Evolutionary conservation across 2,113 vertebrate species (phyloP), one percentile per base, ranked within the genome.

Genomic region (Recurvirostra avosetta): DNA sequence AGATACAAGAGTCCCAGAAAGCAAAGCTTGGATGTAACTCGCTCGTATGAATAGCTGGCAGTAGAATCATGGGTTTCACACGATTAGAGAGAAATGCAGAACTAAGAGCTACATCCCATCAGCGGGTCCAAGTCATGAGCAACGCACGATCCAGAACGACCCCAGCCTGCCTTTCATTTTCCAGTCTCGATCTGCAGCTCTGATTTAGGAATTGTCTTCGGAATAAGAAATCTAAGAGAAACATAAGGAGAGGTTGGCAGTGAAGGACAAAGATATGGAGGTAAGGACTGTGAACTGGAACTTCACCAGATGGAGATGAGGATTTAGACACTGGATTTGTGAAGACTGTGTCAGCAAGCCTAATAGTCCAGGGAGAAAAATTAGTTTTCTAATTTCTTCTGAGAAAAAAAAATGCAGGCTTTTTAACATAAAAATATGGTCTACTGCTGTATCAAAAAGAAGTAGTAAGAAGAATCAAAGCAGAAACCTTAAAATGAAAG

Each of bases 251-350:
- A 94, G 86, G 70, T 27, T 93, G 94, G 73, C 83, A 92, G 50
- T 6, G 9, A 94, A 97, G 84, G 84, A 90, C 83, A 92, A 91
- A 89, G 83, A 81, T 75, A 78, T 2, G 56, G 73, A 93, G 68
- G 53, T 73, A 96, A 82, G 80, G 50, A 96, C 91, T 87, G 74
- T 92, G 94, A 95, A 96, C 83, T 96, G 92, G 86, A 97, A 97
- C 94, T 85, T 74, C 80, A 95, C 70, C 91, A 91, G 89, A 87
- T 87, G 92, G 92, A 91, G 72, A 91, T 78, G 62, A 95, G 32
- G 62, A 79, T 75, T 86, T 71, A 78, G 67, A 74, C 14, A 45
- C 34, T 40, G 58, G 36, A 72, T 95, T 92, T 81, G 53, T 65
- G 26, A 53, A 85, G 29, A 45, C 29, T 1, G 0, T 53, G 20